Evolutionary conservation across 2,888 invertebrate species (phyloP), one percentile per base, ranked within the genome.

Genomic region (Limenitis camilla): DNA sequence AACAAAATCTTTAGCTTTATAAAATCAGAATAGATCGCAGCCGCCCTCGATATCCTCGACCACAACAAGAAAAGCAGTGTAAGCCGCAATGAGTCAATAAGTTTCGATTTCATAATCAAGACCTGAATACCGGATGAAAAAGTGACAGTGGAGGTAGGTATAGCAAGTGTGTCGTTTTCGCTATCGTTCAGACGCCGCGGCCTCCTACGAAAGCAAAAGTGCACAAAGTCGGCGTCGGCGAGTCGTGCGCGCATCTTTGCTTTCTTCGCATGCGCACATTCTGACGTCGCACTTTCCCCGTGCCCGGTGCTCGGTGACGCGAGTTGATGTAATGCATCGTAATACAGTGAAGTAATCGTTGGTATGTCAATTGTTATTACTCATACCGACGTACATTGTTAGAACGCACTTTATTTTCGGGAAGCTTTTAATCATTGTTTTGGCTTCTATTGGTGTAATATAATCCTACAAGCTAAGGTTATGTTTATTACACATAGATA

Each of bases 211-310:
- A 86, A 85, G 77, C 76, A 85, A 86, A 70, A 86, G 65, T 66
- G 61, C 61, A 67, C 68, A 29, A 36, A 10, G 30, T 11, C 35
- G 29, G 8, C 36, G 45, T 8, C 11, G 36, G 35, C 55, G 67
- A 73, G 75, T 68, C 81, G 83, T 81, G 74, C 73, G 81, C 83
- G 82, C 84, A 81, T 66, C 71, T 68, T 67, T 81, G 78, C 86
- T 85, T 84, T 86, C 85, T 85, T 84, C 74, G 78, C 74, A 74
- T 76, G 79, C 76, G 76, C 76, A 66, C 68, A 66, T 60, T 19
- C 55, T 75, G 78, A 82, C 86, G 83, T 85, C 83, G 84, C 65
- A 79, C 86, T 86, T 85, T 86, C 86, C 74, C 81, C 65, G 63
- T 67, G 66, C 63, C 60, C 74, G 71, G 63, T 67, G 66, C 63